These are phyloP conservation scores for Cantharis flavilabris DNA, from an alignment of 2,888 invertebrate species.

Conservation along the genomic window DNA sequence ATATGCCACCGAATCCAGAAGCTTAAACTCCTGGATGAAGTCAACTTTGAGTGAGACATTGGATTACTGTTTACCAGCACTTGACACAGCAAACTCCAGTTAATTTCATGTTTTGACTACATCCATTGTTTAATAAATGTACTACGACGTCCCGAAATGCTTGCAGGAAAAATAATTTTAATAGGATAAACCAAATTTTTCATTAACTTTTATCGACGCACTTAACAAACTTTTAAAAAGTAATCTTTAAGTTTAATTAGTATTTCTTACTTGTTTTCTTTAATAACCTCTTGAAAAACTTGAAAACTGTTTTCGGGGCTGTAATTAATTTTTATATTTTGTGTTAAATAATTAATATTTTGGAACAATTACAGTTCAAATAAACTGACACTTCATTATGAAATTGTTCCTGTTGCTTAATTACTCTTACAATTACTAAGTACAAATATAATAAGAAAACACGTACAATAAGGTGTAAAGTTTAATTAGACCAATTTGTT, in stretches of 20 bases:
- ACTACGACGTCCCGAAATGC: neutral
- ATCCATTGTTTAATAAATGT: constrained; percentile 17
- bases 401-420: constrained; percentile 18
- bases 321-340: neutral
- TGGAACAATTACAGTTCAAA: neutral
- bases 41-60: constrained; percentile 30
- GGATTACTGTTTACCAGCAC: constrained; percentile 38
- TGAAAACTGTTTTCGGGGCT: neutral
- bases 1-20: constrained; percentile 29
- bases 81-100: constrained; percentile 34
- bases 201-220: neutral
- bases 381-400: constrained; percentile 8
- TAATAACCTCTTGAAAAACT: neutral
- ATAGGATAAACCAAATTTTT: neutral
- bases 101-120: constrained; percentile 19
- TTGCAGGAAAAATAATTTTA: neutral
- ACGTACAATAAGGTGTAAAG: constrained; percentile 17
- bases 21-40: constrained; percentile 20
- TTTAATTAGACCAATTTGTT: constrained; percentile 22
- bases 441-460: constrained; percentile 23
- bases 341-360: neutral
- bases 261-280: neutral
- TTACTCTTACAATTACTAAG: constrained; percentile 20
- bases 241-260: neutral
- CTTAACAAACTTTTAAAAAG: neutral